A percentile compares a stretch with the other conserved stretches of the same genome.
Evolutionary conservation across 2,888 invertebrate genomes (phyloP).

Genomic region (Serrognathus titanus): DNA sequence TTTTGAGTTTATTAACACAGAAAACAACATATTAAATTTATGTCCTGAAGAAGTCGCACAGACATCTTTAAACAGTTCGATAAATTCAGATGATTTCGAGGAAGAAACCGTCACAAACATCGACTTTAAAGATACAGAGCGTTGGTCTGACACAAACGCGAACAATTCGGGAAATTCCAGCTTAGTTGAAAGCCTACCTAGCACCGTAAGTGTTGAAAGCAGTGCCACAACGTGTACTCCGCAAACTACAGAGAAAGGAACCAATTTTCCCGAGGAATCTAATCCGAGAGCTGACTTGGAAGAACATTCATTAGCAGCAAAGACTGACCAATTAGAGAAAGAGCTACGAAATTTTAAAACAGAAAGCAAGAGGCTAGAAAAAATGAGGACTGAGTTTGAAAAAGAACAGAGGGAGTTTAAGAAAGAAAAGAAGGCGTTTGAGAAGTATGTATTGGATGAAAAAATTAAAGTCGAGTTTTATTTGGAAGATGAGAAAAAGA

Average conservation of each 20-base stretch:
- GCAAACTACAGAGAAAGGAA: background rate
- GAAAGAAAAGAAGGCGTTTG: slow-evolving; percentile 52
- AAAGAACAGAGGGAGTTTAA: slow-evolving; percentile 54
- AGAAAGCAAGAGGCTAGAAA: slow-evolving; percentile 52
- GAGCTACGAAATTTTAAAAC: slow-evolving; percentile 57
- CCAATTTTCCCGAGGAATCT: slow-evolving; percentile 4
- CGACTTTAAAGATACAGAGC: slow-evolving; percentile 13
- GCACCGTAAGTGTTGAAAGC: slow-evolving; percentile 1
- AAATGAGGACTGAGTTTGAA: slow-evolving; percentile 45
- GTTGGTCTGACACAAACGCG: slow-evolving; percentile 17
- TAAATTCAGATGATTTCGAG: slow-evolving; percentile 23
- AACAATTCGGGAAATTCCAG: slow-evolving; percentile 9
- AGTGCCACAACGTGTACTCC: background rate
- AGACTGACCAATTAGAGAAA: slow-evolving; percentile 63
- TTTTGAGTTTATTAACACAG: background rate
- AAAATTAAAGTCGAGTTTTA: slow-evolving; percentile 60
- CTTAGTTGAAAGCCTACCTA: slow-evolving; percentile 3
- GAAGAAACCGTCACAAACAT: background rate
- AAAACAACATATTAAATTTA: too few species aligned
- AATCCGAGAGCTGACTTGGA: slow-evolving; percentile 38
- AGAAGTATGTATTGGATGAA: slow-evolving; percentile 61
- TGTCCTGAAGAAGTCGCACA: background rate
- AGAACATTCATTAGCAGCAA: slow-evolving; percentile 58
- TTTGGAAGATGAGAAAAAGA: slow-evolving; percentile 60
- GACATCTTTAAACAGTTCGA: slow-evolving; percentile 21